Evolutionary conservation across 2,113 vertebrate species (phyloP).

Genomic region (Percopsis transmontana): DNA sequence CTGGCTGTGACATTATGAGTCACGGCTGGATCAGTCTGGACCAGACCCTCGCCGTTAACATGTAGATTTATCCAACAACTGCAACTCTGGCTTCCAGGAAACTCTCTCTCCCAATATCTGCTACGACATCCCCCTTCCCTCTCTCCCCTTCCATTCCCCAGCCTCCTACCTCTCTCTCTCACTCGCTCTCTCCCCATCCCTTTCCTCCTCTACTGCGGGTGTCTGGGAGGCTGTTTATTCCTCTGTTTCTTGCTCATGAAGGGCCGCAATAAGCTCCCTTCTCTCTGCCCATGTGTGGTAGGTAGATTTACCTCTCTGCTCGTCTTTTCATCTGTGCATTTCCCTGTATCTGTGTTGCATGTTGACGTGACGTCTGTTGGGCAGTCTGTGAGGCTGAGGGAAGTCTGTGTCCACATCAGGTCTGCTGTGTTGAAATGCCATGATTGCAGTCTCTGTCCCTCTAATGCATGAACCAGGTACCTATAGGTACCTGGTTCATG

Average conservation of each 20-base stretch:
- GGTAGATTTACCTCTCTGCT: constrained; percentile 70
- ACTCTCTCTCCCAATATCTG: constrained; percentile 62
- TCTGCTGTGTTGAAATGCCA: constrained; percentile 42
- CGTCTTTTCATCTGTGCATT: constrained; percentile 30
- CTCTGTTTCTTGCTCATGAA: constrained; percentile 82
- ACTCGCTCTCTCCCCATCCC: constrained; percentile 65
- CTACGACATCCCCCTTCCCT: constrained; percentile 36
- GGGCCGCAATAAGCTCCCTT: constrained; percentile 83
- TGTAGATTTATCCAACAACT: constrained; percentile 58
- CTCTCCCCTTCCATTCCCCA: constrained; percentile 25
- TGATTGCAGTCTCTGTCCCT: constrained; percentile 32
- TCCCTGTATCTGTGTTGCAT: background rate
- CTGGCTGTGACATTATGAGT: constrained; percentile 71
- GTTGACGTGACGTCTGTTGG: too few relatives aligned
- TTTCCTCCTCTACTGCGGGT: constrained; percentile 75
- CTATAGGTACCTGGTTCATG: too few relatives aligned
- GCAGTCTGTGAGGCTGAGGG: constrained; percentile 4
- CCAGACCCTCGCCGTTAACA: constrained; percentile 65
- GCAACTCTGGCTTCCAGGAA: constrained; percentile 73
- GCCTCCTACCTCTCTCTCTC: constrained; percentile 35
- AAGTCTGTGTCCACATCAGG: constrained; percentile 52
- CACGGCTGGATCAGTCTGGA: constrained; percentile 67
- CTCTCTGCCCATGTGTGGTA: constrained; percentile 85
- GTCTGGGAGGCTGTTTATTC: constrained; percentile 77
- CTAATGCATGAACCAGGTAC: constrained; percentile 40